These are phyloP conservation scores for Scaptomyza montana DNA, from an alignment of 1,140 invertebrate species.

Conservation along the genomic window DNA sequence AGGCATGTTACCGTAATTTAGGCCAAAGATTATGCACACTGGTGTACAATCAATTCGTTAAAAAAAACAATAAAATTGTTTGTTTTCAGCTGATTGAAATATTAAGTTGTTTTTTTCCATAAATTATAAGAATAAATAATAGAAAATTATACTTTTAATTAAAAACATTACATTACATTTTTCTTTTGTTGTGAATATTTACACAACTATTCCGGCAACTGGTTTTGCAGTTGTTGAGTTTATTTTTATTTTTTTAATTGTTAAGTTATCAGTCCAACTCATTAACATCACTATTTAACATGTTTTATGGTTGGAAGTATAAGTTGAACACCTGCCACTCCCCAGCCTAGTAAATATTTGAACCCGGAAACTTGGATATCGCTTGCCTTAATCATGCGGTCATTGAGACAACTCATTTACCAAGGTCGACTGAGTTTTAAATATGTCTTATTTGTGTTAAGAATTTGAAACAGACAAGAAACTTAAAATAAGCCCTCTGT, in stretches of 20 bases:
- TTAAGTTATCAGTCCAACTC: neutral
- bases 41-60: neutral
- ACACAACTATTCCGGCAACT: neutral
- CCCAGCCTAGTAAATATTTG: neutral
- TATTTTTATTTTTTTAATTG: neutral
- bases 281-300: neutral
- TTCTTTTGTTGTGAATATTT: neutral
- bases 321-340: neutral
- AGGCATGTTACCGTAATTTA: constrained; percentile 28
- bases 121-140: no score
- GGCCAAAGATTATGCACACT: constrained; percentile 34
- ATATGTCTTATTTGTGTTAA: neutral
- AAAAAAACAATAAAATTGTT: no score
- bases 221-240: neutral
- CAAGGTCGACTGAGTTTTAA: neutral
- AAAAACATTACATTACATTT: no score
- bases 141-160: neutral
- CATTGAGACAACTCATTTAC: neutral
- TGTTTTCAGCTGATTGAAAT: no score
- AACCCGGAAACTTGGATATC: neutral
- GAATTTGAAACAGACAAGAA: neutral
- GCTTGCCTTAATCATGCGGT: neutral
- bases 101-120: neutral
- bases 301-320: neutral
- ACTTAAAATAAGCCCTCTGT: neutral